Conservation (phyloP, 1,140 invertebrate genomes). For the Philopotamus ludificatus region DNA sequence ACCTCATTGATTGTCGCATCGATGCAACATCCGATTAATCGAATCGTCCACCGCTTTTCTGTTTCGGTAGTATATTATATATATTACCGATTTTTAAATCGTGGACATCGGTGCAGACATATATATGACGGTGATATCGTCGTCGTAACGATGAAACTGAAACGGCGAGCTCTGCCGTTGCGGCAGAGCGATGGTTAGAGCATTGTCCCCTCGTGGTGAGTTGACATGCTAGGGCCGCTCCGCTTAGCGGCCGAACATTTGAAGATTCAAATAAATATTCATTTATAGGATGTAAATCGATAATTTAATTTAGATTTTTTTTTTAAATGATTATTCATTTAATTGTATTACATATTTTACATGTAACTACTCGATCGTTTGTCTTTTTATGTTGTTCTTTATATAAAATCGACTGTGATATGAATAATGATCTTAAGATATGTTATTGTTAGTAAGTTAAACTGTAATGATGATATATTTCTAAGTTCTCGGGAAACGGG, state of each 20-base stretch:
- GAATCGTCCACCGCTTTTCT: too few species aligned
- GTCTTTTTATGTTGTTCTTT: constrained; percentile 13
- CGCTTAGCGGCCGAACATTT: constrained; percentile 12
- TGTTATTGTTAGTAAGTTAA: constrained; percentile 39
- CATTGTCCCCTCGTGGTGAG: constrained; percentile 25
- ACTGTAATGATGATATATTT: constrained; percentile 33
- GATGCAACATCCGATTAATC: too few species aligned
- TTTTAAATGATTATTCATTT: neutral
- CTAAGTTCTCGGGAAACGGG: constrained; percentile 22
- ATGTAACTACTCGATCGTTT: constrained; percentile 8
- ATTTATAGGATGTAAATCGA: constrained; percentile 25
- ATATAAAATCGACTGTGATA: constrained; percentile 40
- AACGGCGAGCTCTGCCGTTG: too few species aligned
- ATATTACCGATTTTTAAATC: too few species aligned
- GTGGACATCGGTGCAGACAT: too few species aligned
- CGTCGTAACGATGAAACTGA: too few species aligned
- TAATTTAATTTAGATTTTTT: constrained; percentile 27
- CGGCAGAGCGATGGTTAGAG: too few species aligned
- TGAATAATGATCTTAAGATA: constrained; percentile 42
- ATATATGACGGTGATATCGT: too few species aligned
- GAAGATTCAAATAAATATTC: constrained; percentile 17
- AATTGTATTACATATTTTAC: constrained; percentile 1
- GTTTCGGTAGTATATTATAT: too few species aligned
- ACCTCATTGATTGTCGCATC: too few species aligned
- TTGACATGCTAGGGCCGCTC: constrained; percentile 11